A percentile compares a stretch with the other conserved stretches of the same genome.
Conservation (phyloP, 2,797 vertebrate genomes). For the Ctenopoma multispine region DNA sequence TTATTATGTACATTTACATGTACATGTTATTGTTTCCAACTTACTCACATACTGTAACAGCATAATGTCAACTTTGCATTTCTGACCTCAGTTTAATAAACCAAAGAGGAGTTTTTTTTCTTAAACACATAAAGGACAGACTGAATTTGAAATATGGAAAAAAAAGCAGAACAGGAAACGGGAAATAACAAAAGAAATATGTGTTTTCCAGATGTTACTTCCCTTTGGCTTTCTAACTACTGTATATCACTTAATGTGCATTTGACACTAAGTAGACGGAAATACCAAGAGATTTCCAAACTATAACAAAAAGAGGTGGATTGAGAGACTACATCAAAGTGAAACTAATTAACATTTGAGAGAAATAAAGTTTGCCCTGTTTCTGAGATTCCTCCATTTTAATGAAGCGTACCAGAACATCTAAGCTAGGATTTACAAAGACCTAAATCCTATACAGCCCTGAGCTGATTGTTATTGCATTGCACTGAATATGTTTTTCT, state of each 20-base stretch:
- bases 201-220: background rate
- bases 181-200: background rate
- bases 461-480: conserved; percentile 39
- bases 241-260: background rate
- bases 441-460: conserved; percentile 37
- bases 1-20: no score
- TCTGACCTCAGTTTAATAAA: no score
- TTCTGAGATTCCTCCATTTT: conserved; percentile 23
- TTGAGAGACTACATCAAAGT: conserved; percentile 11
- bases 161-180: background rate
- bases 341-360: conserved; percentile 28
- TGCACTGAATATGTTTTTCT: conserved; percentile 20
- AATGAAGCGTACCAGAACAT: conserved; percentile 32
- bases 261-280: background rate
- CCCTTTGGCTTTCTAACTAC: background rate
- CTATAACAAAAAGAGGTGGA: background rate
- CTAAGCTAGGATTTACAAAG: conserved; percentile 42
- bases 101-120: no score
- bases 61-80: no score
- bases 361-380: conserved; percentile 28
- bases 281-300: background rate
- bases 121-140: no score
- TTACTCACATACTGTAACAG: no score
- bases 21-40: no score
- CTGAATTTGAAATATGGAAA: background rate